These are phyloP conservation scores for Dasyurus viverrinus DNA, from an alignment of 2,113 vertebrate genomes.

Conservation along the genomic window DNA sequence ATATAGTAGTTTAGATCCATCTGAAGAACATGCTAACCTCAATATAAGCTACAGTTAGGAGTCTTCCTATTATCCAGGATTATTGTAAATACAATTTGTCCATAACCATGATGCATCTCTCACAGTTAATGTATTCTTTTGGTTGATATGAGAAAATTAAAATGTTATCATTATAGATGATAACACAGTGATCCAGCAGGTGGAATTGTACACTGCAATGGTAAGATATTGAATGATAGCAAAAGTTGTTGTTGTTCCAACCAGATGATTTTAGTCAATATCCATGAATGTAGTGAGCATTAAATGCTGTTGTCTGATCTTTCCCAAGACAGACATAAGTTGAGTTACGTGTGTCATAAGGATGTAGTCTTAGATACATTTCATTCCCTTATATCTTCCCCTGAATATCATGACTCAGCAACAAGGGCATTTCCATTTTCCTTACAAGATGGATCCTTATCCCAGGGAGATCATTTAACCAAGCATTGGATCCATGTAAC, in stretches of 20 bases:
- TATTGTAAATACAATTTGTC: background rate
- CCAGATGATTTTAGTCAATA: background rate
- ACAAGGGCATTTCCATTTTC: background rate
- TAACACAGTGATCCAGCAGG: background rate
- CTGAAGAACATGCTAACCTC: background rate
- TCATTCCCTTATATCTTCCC: background rate
- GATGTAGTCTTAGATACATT: background rate
- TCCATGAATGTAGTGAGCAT: background rate
- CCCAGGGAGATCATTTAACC: background rate
- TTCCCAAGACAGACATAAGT: background rate
- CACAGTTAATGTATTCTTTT: background rate
- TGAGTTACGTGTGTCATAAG: background rate
- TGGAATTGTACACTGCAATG: background rate
- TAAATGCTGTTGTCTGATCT: background rate
- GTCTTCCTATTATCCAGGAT: background rate
- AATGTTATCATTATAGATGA: background rate
- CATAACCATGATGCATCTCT: background rate
- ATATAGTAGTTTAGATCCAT: background rate
- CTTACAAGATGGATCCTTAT: background rate
- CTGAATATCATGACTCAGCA: background rate
- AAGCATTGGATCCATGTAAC: background rate
- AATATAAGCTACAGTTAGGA: background rate
- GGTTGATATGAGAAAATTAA: background rate
- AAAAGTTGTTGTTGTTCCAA: background rate
- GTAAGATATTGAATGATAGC: background rate